A percentile compares a stretch with the other conserved stretches of the same genome.
phyloP scores from a whole-genome alignment of 2,113 vertebrate species.

The Vombatus ursinus region DNA sequence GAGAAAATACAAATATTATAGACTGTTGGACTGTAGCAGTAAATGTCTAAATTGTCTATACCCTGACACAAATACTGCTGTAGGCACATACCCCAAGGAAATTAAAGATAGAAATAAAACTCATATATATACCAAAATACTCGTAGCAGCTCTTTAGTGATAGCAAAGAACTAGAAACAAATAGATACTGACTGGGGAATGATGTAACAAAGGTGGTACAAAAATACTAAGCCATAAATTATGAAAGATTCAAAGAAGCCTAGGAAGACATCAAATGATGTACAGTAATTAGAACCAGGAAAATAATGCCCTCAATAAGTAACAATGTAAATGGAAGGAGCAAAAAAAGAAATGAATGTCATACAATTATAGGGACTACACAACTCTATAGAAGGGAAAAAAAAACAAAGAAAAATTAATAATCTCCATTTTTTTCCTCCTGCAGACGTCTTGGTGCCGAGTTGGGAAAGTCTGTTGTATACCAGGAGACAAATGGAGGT shows the following conservation, averaged over 20 bases:
- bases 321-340: no score
- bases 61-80: not conserved
- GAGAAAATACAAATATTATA: no score
- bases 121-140: not conserved
- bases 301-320: no score
- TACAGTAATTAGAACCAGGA: no score
- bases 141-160: not conserved
- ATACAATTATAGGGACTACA: no score
- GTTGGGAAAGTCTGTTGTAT: conserved; percentile 96
- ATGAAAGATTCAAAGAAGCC: not conserved
- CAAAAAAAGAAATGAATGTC: no score
- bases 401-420: not conserved
- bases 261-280: no score
- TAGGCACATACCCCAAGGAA: not conserved
- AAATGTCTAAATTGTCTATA: no score
- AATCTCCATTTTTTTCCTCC: conserved; percentile 19
- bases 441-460: conserved; percentile 95
- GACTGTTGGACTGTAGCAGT: no score
- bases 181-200: not conserved
- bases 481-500: conserved; percentile 98
- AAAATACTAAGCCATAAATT: not conserved
- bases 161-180: not conserved
- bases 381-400: not conserved
- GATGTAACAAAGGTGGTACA: not conserved
- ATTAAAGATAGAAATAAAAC: not conserved